Evolutionary conservation across 2,113 vertebrate species (phyloP).

Genomic region (Psophia crepitans): DNA sequence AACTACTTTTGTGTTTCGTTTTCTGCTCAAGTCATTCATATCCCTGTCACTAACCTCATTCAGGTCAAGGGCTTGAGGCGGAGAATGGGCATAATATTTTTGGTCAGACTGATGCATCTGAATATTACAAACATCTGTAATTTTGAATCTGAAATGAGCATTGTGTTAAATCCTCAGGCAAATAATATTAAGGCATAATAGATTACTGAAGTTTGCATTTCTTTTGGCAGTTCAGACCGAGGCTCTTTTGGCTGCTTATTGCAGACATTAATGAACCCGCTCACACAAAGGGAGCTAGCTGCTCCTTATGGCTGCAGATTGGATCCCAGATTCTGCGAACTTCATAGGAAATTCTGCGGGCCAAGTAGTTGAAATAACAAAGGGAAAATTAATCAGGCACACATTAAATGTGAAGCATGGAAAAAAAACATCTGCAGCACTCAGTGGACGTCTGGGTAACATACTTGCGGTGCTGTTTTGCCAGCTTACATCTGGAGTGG

Average conservation of each 20-base stretch:
- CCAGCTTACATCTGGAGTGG: constrained; percentile 55
- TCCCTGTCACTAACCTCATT: constrained; percentile 75
- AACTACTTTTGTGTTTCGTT: constrained; percentile 72
- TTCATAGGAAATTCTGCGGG: not conserved
- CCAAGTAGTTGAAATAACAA: constrained; percentile 5
- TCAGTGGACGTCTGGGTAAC: not conserved
- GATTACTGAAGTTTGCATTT: constrained; percentile 17
- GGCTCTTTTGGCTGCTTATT: not conserved
- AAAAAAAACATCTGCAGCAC: constrained; percentile 18
- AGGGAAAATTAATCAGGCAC: not conserved
- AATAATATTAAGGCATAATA: constrained; percentile 17
- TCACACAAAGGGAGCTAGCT: not conserved
- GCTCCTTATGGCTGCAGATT: not conserved
- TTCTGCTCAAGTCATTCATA: constrained; percentile 64
- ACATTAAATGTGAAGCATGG: not conserved
- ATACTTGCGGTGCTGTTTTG: not conserved
- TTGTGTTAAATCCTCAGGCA: constrained; percentile 31
- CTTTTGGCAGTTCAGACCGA: not conserved
- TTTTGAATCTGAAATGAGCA: constrained; percentile 68
- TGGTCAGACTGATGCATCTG: constrained; percentile 36
- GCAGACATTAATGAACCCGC: not conserved
- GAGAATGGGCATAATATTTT: constrained; percentile 51
- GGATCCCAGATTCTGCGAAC: not conserved
- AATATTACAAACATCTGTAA: constrained; percentile 54
- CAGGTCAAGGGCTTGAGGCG: constrained; percentile 76